A percentile compares a stretch with the other conserved stretches of the same genome.
Conservation (phyloP, 2,888 invertebrate species). For the Bombylius discolor region DNA sequence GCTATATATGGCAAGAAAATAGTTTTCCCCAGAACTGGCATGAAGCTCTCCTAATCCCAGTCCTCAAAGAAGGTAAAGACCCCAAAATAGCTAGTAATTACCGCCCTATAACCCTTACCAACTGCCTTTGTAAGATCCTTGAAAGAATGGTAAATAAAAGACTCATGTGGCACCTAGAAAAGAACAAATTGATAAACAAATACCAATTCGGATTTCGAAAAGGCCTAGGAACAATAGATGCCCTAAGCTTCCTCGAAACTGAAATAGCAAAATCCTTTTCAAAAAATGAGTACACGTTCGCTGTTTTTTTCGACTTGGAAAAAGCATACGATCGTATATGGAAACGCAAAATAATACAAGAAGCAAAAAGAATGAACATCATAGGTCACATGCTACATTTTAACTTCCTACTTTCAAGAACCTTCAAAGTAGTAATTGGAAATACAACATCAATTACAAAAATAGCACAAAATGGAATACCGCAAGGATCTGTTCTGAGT, state of each 20-base stretch:
- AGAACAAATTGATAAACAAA: not conserved
- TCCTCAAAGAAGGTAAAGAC: too few species aligned
- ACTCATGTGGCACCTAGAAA: not conserved
- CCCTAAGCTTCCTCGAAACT: not conserved
- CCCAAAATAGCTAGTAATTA: not conserved
- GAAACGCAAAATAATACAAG: not conserved
- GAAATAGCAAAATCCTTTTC: not conserved
- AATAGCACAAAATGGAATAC: not conserved
- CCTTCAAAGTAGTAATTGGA: not conserved
- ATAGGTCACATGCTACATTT: not conserved
- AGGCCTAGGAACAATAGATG: not conserved
- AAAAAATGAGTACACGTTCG: not conserved
- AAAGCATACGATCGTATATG: not conserved
- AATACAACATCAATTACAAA: not conserved
- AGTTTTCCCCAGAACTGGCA: not conserved
- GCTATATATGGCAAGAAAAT: not conserved
- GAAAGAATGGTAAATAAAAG: constrained; percentile 3
- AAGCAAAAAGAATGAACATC: not conserved
- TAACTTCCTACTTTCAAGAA: not conserved
- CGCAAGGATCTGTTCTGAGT: not conserved
- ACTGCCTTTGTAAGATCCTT: not conserved
- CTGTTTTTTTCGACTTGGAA: not conserved
- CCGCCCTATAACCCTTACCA: constrained; percentile 1
- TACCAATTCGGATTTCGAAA: not conserved
- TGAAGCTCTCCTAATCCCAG: not conserved